Base-by-base conservation (phyloP, 2,113 vertebrate species). In the Rhipidura dahli region DNA sequence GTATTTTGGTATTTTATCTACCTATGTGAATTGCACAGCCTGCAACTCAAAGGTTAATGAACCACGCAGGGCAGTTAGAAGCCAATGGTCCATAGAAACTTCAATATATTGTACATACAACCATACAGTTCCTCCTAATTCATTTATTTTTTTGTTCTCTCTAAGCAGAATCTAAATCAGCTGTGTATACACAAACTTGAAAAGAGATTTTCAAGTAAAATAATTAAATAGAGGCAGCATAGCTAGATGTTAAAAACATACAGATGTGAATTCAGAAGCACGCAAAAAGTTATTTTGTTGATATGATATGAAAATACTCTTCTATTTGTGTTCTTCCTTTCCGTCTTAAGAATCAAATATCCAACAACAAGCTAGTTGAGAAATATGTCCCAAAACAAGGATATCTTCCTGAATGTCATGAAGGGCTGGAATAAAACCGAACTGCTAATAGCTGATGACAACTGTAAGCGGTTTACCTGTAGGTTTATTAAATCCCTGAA, bases 11-110 rank as follows among this genome's bases (percentile, higher is more conserved):
- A 70, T 89, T 89, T 84, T 69, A 65, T 82, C 79, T 90, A 66
- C 37, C 47, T 79, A 33, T 71, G n/a, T 78, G 61, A 89, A 84
- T 90, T 83, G 8, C 31, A 60, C 19, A 84, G 31, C 37, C 57
- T 75, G 40, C 33, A 79, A 54, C 44, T 79, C 83, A 57, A 87
- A 89, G 21, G n/a, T 95, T 94, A 96, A 93, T 82, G 76, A 90
- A 87, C 49, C 26, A 88, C 31, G 40, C 1, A 78, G 69, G 80
- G 31, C 65, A 84, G 31, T 90, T 94, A 84, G 64, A 87, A 93
- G 75, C 15, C 45, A 84, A 82, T 40, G 45, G 42, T 64, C 45
- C 57, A 24, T 54, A 83, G 78, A 78, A 93, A 35, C 4, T 42
- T 76, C 57, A 71, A 60, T 76, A 68, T 50, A 63, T 59, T 71